Percentiles rank a stretch among this genome's conserved stretches.
Conservation (phyloP, 2,888 invertebrate species). For the Luperina nickerlii region DNA sequence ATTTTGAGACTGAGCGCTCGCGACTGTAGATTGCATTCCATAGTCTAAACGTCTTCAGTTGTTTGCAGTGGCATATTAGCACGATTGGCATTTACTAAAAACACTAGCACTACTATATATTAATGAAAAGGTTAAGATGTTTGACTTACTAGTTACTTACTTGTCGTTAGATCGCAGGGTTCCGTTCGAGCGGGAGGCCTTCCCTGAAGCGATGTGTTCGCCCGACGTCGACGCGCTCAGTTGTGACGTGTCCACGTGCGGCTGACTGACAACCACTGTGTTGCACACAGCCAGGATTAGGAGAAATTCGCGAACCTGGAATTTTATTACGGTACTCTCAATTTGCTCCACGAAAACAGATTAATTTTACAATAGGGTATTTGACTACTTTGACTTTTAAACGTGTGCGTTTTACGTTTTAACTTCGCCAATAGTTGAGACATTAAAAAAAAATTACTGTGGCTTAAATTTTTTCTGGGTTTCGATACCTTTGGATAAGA, state of each 20-base stretch:
- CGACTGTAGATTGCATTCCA: too few relatives aligned
- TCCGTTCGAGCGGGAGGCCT: conserved; percentile 81
- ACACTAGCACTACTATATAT: conserved; percentile 17
- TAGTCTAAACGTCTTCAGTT: neutral
- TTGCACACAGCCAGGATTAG: conserved; percentile 98
- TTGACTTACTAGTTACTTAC: conserved; percentile 73
- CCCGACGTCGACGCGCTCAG: conserved; percentile 87
- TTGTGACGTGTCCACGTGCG: conserved; percentile 93
- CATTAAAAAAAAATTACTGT: neutral
- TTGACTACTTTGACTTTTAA: neutral
- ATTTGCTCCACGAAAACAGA: neutral
- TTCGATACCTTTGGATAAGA: neutral
- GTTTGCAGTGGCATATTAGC: neutral
- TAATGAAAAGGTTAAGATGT: conserved; percentile 31
- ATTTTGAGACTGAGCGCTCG: neutral
- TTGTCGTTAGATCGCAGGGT: conserved; percentile 84
- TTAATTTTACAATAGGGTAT: neutral
- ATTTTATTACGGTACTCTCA: neutral
- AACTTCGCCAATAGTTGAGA: neutral
- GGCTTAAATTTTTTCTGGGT: neutral
- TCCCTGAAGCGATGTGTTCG: conserved; percentile 87
- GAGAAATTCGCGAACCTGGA: conserved; percentile 96
- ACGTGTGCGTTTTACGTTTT: too few relatives aligned
- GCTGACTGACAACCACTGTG: conserved; percentile 98
- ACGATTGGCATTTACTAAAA: neutral